Evolutionary conservation across 2,888 invertebrate species (phyloP), one percentile per base, ranked within the genome.

Genomic region (Dasysyrphus albostriatus): DNA sequence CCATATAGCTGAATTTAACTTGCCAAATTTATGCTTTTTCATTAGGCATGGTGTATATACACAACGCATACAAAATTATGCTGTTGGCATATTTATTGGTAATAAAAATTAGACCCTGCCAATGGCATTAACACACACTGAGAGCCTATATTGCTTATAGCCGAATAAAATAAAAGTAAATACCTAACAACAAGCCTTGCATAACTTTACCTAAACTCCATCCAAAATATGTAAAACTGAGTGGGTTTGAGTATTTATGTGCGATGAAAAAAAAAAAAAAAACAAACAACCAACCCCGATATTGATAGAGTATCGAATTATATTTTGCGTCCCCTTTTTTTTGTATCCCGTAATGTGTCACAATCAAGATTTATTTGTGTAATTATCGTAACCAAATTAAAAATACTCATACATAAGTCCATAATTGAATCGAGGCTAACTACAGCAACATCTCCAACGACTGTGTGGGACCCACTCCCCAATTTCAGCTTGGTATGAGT

Each of bases 1-100:
- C 54, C 7, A n/a, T 24, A 24, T 24, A 24, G 5, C 29, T 51
- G n/a, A 39, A 34, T n/a, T 51, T n/a, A 54, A 54, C 39, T 54
- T 51, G 49, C 67, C 78, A 87, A 69, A 87, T 87, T 87, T 87
- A 87, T 87, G 83, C 70, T 83, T 87, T 87, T 83, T 87, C 78
- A 83, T 87, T 87, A 87, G 74, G 73, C 67, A 69, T 24, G 24
- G 24, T 24, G 24, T 42, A 39, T 49, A 61, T 49, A 67, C 32
- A 39, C 72, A 73, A 24, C 24, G 24, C 7, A 32, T 70, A 82
- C 56, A 54, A 76, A 82, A 82, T 75, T 83, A 75, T 79, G 63
- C 75, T 72, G 78, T 83, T 87, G 83, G 83, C 83, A 83, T 79
- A 87, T 87, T 87, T 87, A 87, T 87, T 72, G 75, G 37, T 75